A percentile compares a stretch with the other conserved stretches of the same genome.
phyloP scores from a whole-genome alignment of 1,140 invertebrate species.

The Saccostrea cuccullata region DNA sequence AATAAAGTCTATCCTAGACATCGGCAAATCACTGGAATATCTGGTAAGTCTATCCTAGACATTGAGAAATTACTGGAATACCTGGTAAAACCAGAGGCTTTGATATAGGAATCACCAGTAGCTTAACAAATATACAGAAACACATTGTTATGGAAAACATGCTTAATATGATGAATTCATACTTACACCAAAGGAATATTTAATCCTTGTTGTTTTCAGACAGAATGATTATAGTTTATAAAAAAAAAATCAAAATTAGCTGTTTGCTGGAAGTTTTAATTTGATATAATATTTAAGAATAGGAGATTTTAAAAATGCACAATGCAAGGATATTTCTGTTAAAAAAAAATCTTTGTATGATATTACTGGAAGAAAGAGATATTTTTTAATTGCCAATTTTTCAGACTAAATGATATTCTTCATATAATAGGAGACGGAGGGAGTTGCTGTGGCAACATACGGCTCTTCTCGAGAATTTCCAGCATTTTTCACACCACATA shows the following conservation, averaged over 20 bases:
- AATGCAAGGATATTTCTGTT: neutral
- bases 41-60: constrained; percentile 95
- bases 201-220: no score
- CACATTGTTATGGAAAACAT: no score
- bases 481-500: constrained; percentile 91
- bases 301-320: no score
- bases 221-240: no score
- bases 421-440: constrained; percentile 90
- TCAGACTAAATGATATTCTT: neutral
- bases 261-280: no score
- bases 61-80: constrained; percentile 96
- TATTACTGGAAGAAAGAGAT: neutral
- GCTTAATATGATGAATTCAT: no score
- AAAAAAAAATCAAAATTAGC: no score
- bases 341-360: neutral
- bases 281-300: no score
- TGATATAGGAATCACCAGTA: no score
- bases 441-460: constrained; percentile 91
- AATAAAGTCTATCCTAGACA: constrained; percentile 98
- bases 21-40: constrained; percentile 95
- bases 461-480: constrained; percentile 84
- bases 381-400: neutral
- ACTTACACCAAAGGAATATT: no score
- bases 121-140: no score
- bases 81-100: constrained; percentile 80